A percentile compares a stretch with the other conserved stretches of the same genome.
These are phyloP conservation scores for Drosophila monieri DNA, from an alignment of 2,888 invertebrate genomes.

Conservation along the genomic window DNA sequence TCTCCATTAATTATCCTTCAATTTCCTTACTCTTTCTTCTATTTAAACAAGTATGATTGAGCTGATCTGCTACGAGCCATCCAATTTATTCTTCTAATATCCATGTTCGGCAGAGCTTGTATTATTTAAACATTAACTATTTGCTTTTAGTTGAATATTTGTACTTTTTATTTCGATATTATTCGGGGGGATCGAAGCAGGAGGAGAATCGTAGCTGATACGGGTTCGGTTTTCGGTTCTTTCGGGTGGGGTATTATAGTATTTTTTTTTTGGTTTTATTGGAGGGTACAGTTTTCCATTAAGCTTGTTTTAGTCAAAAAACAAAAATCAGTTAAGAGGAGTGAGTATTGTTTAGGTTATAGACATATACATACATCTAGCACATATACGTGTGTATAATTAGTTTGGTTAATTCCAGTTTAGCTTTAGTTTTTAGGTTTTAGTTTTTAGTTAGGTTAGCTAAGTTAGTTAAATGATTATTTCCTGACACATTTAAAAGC, in stretches of 20 bases:
- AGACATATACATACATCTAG: slow-evolving; percentile 23
- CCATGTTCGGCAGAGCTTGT: slow-evolving; percentile 9
- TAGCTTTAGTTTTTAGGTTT: background rate
- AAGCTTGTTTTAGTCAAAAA: slow-evolving; percentile 33
- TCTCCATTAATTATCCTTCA: slow-evolving; percentile 10
- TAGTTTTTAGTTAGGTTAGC: slow-evolving; percentile 14
- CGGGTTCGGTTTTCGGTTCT: slow-evolving; percentile 29
- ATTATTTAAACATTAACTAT: slow-evolving; percentile 18
- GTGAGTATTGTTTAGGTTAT: slow-evolving; percentile 16
- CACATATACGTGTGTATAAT: slow-evolving; percentile 22
- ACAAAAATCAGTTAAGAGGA: slow-evolving; percentile 22
- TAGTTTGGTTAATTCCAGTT: slow-evolving; percentile 33
- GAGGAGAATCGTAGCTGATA: slow-evolving; percentile 54
- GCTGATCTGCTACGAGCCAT: slow-evolving; percentile 28
- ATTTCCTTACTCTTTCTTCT: slow-evolving; percentile 10
- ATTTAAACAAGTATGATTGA: slow-evolving; percentile 8
- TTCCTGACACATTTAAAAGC: slow-evolving; percentile 37
- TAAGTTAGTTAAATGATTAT: slow-evolving; percentile 17
- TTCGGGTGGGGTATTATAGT: slow-evolving; percentile 35
- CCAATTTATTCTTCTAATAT: slow-evolving; percentile 11
- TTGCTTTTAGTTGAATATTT: slow-evolving; percentile 69
- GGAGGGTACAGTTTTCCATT: slow-evolving; percentile 17
- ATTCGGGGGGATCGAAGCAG: slow-evolving; percentile 79
- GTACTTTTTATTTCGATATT: slow-evolving; percentile 80
- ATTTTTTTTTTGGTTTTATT: slow-evolving; percentile 7